phyloP scores from a whole-genome alignment of 1,140 invertebrate genomes.

The Phocides pigmalion region DNA sequence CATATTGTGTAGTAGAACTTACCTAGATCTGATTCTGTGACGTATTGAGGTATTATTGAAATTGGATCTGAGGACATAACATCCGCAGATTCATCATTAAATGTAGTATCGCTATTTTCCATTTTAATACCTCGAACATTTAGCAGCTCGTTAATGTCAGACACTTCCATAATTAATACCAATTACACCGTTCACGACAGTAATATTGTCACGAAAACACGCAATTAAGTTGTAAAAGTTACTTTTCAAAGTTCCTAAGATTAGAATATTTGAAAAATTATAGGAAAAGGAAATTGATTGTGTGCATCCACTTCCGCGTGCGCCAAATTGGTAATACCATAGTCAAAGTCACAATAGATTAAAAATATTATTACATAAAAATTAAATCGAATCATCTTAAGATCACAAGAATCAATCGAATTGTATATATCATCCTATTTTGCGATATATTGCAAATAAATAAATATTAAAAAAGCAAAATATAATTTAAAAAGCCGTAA shows the following conservation, averaged over 20 bases:
- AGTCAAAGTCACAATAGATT: slow-evolving; percentile 1
- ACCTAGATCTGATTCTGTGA: slow-evolving; percentile 76
- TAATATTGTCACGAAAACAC: slow-evolving; percentile 17
- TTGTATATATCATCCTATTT: too few species aligned
- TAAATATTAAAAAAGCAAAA: too few species aligned
- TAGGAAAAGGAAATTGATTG: slow-evolving; percentile 76
- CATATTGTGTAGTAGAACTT: slow-evolving; percentile 38
- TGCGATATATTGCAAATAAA: too few species aligned
- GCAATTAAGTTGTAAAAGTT: slow-evolving; percentile 4
- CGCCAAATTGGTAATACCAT: slow-evolving; percentile 48
- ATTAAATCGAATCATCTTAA: too few species aligned
- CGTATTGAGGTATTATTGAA: slow-evolving; percentile 75
- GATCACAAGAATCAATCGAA: too few species aligned
- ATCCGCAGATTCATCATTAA: slow-evolving; percentile 49
- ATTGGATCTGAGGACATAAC: slow-evolving; percentile 62
- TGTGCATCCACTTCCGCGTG: slow-evolving; percentile 70
- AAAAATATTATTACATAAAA: too few species aligned
- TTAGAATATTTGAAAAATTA: slow-evolving; percentile 64
- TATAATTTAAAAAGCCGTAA: too few species aligned
- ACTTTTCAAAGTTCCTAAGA: slow-evolving; percentile 25
- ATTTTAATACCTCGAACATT: slow-evolving; percentile 74
- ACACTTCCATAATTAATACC: slow-evolving; percentile 63
- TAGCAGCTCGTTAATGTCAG: slow-evolving; percentile 67
- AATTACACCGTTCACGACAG: slow-evolving; percentile 1
- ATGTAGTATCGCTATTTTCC: slow-evolving; percentile 64